phyloP scores from a whole-genome alignment of 2,888 invertebrate genomes.

The Mellilla xanthometata region DNA sequence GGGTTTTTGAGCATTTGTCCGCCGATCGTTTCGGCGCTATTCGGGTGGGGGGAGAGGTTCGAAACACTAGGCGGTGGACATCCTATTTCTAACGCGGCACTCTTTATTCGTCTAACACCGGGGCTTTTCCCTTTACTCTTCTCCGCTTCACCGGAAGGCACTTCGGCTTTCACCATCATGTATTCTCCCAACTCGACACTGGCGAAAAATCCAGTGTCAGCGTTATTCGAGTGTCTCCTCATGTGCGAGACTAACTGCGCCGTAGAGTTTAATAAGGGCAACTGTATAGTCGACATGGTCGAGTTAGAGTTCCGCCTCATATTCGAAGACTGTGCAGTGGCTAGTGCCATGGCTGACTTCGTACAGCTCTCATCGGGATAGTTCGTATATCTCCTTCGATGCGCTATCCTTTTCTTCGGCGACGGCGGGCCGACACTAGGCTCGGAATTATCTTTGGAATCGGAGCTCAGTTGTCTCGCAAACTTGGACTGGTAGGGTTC shows the following conservation, averaged over 20 bases:
- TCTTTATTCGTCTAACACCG: conserved; percentile 86
- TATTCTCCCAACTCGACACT: conserved; percentile 78
- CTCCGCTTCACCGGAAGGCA: conserved; percentile 69
- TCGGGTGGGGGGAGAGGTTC: conserved; percentile 90
- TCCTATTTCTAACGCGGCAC: conserved; percentile 87
- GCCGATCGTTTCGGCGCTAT: conserved; percentile 90
- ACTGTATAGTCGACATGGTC: conserved; percentile 84
- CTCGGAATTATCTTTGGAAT: conserved; percentile 78
- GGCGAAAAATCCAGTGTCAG: conserved; percentile 82
- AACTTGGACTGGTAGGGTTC: conserved; percentile 79
- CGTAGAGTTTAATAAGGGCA: conserved; percentile 77
- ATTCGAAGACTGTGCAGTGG: conserved; percentile 70
- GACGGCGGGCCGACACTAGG: conserved; percentile 74
- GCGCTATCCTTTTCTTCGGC: conserved; percentile 66
- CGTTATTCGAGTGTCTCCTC: conserved; percentile 84
- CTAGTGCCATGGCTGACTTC: conserved; percentile 74
- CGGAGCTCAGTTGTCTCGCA: conserved; percentile 77
- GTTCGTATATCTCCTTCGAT: conserved; percentile 66
- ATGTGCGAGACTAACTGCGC: conserved; percentile 77
- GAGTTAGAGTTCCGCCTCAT: conserved; percentile 84
- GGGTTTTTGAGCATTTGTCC: conserved; percentile 87
- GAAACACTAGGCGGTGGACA: conserved; percentile 87
- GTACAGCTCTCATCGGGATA: conserved; percentile 76
- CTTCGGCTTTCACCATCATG: conserved; percentile 78
- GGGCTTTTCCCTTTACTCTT: conserved; percentile 81